phyloP scores from a whole-genome alignment of 2,797 vertebrate species.

The Crocidura indochinensis region DNA sequence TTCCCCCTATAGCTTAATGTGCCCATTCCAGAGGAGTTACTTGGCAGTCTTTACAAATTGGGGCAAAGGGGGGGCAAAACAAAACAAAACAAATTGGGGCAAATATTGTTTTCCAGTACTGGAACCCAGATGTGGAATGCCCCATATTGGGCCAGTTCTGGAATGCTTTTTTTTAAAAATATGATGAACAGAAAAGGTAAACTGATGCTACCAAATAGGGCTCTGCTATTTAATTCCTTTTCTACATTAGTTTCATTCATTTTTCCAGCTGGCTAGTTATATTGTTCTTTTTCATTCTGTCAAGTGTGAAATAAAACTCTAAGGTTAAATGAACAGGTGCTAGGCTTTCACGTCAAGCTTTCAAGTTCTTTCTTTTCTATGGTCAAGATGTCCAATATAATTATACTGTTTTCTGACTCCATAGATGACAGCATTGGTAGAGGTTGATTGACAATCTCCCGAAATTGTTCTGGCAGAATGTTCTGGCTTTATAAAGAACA shows the following conservation, averaged over 20 bases:
- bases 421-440: constrained; percentile 94
- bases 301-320: constrained; percentile 97
- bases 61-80: constrained; percentile 88
- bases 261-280: constrained; percentile 95
- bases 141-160: constrained; percentile 97
- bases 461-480: constrained; percentile 97
- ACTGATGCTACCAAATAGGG: constrained; percentile 94
- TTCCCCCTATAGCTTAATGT: constrained; percentile 98
- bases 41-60: constrained; percentile 98
- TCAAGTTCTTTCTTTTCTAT: constrained; percentile 96
- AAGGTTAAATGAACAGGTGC: constrained; percentile 97
- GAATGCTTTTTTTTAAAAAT: constrained; percentile 96
- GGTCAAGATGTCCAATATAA: constrained; percentile 98
- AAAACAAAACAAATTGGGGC: constrained; percentile 92
- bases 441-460: constrained; percentile 96
- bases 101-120: constrained; percentile 97
- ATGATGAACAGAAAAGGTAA: constrained; percentile 97
- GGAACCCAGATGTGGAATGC: constrained; percentile 96
- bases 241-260: constrained; percentile 96
- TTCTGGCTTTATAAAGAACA: constrained; percentile 96
- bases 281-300: constrained; percentile 98
- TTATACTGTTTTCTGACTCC: constrained; percentile 98
- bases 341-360: constrained; percentile 97
- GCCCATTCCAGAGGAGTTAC: constrained; percentile 98
- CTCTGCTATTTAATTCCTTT: constrained; percentile 96